Conservation (phyloP, 2,797 vertebrate species). For the Lagodon rhomboides region DNA sequence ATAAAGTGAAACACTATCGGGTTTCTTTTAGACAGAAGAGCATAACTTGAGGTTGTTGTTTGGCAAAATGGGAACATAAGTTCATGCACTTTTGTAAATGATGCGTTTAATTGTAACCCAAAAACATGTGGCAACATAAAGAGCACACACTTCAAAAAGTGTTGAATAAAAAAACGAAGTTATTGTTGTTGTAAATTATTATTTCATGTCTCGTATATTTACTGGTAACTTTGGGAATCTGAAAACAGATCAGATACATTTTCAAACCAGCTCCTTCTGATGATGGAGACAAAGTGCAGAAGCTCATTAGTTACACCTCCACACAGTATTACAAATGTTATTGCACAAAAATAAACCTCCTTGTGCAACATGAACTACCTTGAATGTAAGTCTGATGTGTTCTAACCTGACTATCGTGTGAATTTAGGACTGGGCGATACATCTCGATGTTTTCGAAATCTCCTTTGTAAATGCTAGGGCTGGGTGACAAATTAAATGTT, state of each 20-base stretch:
- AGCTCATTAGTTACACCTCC: background rate
- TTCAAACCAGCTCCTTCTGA: background rate
- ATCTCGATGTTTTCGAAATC: background rate
- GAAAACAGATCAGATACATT: background rate
- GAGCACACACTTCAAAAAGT: background rate
- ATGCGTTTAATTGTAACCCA: background rate
- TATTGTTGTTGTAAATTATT: background rate
- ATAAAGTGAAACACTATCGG: background rate
- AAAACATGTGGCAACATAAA: background rate
- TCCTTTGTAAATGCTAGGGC: no score
- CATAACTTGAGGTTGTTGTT: background rate
- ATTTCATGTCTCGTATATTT: background rate
- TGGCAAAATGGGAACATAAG: background rate
- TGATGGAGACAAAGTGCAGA: slow-evolving; percentile 1
- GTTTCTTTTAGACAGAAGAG: background rate
- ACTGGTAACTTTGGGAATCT: background rate
- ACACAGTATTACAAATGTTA: background rate
- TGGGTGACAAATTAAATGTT: no score
- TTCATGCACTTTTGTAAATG: background rate
- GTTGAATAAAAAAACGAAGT: background rate
- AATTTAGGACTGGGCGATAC: background rate
- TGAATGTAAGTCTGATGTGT: background rate
- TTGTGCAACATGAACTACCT: background rate
- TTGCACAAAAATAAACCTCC: background rate
- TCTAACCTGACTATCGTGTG: background rate